These are phyloP conservation scores for Melanerpes aurifrons DNA, from an alignment of 2,113 vertebrate genomes.

Conservation along the genomic window DNA sequence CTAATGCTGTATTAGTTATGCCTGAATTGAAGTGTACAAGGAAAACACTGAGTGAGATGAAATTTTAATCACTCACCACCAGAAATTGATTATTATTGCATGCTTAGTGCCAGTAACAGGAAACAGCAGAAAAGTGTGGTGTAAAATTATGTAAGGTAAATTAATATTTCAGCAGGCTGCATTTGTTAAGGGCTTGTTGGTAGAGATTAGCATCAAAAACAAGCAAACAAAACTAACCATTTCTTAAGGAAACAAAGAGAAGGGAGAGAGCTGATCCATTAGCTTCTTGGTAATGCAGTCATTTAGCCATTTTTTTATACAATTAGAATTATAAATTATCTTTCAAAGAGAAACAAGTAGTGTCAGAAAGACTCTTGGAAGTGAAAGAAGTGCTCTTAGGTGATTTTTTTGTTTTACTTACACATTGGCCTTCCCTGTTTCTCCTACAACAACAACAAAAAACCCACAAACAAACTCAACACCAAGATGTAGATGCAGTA, in stretches of 20 bases:
- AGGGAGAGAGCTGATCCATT: background rate
- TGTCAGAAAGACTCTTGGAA: background rate
- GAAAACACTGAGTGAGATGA: background rate
- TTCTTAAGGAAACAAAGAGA: background rate
- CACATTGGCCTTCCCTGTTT: background rate
- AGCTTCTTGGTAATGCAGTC: background rate
- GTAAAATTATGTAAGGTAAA: background rate
- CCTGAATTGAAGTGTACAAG: background rate
- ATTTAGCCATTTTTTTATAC: background rate
- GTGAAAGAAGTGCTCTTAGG: background rate
- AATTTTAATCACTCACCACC: background rate
- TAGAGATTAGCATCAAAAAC: background rate
- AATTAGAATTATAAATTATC: background rate
- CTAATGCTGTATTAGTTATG: background rate
- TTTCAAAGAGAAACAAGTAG: background rate
- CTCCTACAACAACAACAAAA: too few species aligned
- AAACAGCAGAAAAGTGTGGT: background rate
- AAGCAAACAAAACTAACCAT: background rate
- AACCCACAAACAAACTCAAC: background rate
- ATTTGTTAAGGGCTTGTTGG: background rate
- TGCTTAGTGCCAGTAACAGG: background rate
- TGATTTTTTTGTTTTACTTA: background rate
- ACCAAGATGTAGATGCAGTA: background rate
- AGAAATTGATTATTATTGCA: background rate
- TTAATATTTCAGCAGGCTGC: background rate